Evolutionary conservation across 2,888 invertebrate species (phyloP).

Genomic region (Netelia fuscicornis): DNA sequence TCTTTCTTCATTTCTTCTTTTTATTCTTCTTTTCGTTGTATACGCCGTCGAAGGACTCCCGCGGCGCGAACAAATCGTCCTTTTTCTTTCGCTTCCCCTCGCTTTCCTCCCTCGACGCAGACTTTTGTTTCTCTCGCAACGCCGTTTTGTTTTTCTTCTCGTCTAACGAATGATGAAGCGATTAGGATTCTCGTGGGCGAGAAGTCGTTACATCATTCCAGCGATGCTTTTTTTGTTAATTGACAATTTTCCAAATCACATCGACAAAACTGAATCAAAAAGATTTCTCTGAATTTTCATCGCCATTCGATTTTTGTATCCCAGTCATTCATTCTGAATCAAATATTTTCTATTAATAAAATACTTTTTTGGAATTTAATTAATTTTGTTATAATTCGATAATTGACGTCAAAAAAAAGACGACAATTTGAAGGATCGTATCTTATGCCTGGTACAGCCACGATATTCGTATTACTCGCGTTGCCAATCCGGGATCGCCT

Average conservation of each 20-base stretch:
- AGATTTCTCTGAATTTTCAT: neutral
- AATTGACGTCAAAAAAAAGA: neutral
- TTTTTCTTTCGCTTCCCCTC: conserved; percentile 73
- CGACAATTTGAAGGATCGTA: conserved; percentile 14
- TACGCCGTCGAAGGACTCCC: conserved; percentile 79
- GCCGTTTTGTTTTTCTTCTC: conserved; percentile 56
- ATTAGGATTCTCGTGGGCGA: conserved; percentile 20
- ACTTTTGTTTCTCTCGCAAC: conserved; percentile 67
- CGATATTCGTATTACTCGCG: conserved; percentile 56
- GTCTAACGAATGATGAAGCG: conserved; percentile 39
- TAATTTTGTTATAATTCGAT: neutral
- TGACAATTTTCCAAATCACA: neutral
- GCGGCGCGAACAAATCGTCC: conserved; percentile 84
- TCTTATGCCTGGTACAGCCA: neutral
- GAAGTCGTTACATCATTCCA: neutral
- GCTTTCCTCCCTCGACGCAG: conserved; percentile 57
- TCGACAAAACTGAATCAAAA: neutral
- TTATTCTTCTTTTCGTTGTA: conserved; percentile 3
- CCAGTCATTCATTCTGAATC: no score
- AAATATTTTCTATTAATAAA: neutral
- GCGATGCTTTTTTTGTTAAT: neutral
- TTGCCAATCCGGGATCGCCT: conserved; percentile 47
- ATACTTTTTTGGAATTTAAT: neutral
- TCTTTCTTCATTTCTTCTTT: conserved; percentile 69
- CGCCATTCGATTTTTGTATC: neutral